Conservation (phyloP, 2,888 invertebrate species). For the Agonopterix heracliana region DNA sequence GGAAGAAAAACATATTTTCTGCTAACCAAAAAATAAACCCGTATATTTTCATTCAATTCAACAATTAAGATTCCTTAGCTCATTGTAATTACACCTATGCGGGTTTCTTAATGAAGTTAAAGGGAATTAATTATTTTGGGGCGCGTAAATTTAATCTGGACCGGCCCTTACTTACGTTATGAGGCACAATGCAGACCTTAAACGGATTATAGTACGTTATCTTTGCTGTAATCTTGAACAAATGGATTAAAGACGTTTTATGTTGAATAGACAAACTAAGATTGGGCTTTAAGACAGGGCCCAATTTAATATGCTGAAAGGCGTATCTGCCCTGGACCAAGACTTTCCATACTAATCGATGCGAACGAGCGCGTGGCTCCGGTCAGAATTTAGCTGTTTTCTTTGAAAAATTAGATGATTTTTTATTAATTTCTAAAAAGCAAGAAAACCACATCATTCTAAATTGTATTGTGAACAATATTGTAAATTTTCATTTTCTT, state of each 20-base stretch:
- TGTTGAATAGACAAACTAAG: not conserved
- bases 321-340: no score
- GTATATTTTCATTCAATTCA: conserved; percentile 54
- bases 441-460: no score
- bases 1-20: not conserved
- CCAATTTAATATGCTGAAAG: no score
- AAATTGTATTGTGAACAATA: no score
- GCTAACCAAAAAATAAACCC: conserved; percentile 14
- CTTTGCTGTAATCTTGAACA: conserved; percentile 6
- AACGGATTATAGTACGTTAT: conserved; percentile 8
- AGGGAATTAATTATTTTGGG: conserved; percentile 75
- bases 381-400: no score
- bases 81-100: conserved; percentile 76
- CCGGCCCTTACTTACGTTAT: conserved; percentile 32
- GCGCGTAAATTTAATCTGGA: conserved; percentile 68
- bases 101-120: conserved; percentile 75
- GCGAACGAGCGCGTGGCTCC: no score
- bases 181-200: conserved; percentile 9
- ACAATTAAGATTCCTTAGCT: conserved; percentile 74
- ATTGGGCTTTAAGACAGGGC: no score
- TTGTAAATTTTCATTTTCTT: no score
- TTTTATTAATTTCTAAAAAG: no score
- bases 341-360: no score
- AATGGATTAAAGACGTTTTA: not conserved
- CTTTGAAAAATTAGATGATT: no score